A percentile compares a stretch with the other conserved stretches of the same genome.
Evolutionary conservation across 2,113 vertebrate genomes (phyloP).

Genomic region (Otis tarda): DNA sequence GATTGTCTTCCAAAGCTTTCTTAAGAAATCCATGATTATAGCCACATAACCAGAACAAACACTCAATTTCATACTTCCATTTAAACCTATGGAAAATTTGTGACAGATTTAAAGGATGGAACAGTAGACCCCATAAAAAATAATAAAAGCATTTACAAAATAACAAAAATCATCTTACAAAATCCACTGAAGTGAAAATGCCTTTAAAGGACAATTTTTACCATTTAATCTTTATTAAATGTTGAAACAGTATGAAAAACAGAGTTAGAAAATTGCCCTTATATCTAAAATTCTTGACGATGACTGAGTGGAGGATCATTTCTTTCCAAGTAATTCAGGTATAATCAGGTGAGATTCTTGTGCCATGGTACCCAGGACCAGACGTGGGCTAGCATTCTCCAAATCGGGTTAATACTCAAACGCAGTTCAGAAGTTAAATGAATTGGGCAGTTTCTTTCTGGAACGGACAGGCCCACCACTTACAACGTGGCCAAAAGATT

Average conservation of each 20-base stretch:
- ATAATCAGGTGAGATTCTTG: not conserved
- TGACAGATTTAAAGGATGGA: not conserved
- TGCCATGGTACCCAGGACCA: not conserved
- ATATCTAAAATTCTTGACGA: not conserved
- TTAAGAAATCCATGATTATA: not conserved
- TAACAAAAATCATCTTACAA: not conserved
- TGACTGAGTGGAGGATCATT: not conserved
- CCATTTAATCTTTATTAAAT: not conserved
- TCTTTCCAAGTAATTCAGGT: not conserved
- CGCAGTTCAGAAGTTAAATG: not conserved
- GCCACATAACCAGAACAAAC: not conserved
- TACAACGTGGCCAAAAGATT: not conserved
- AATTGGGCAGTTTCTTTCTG: not conserved
- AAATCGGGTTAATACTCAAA: not conserved
- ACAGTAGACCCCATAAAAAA: not conserved
- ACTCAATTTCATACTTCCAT: not conserved
- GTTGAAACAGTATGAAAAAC: not conserved
- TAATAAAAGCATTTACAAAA: too few species aligned
- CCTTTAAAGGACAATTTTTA: not conserved
- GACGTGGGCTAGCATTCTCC: not conserved
- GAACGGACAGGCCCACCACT: not conserved
- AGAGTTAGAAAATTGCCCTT: not conserved
- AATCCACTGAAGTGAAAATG: not conserved
- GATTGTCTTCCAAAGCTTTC: not conserved
- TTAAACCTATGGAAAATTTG: not conserved